phyloP scores from a whole-genome alignment of 64 coral and sea anemone species.

The Montipora efflorescens region DNA sequence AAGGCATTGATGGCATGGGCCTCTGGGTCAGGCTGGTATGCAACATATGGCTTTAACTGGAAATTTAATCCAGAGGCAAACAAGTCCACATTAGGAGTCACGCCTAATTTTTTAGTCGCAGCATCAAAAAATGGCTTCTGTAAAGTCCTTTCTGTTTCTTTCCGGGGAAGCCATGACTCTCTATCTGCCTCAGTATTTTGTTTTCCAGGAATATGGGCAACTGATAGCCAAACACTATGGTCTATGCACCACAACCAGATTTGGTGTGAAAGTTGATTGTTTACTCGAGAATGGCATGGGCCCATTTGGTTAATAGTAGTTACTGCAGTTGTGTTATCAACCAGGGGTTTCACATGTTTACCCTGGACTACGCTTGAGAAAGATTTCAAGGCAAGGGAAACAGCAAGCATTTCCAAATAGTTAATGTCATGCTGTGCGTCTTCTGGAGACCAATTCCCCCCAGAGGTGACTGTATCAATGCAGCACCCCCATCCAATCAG shows the following conservation, averaged over 20 bases:
- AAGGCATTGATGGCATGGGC: no score
- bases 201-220: conserved; percentile 2
- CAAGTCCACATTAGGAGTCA: not conserved
- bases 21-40: no score
- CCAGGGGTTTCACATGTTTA: conserved; percentile 20
- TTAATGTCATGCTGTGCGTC: conserved; percentile 48
- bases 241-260: not conserved
- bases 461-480: conserved; percentile 17
- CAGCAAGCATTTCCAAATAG: conserved; percentile 47
- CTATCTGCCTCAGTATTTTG: not conserved
- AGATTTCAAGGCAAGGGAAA: conserved; percentile 19
- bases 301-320: conserved; percentile 16
- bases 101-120: no score
- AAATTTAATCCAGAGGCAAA: not conserved
- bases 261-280: not conserved
- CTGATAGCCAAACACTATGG: not conserved
- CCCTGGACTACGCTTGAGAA: not conserved
- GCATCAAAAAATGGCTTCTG: no score
- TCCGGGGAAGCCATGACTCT: not conserved
- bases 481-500: conserved; percentile 36
- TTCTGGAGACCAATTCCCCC: conserved; percentile 55
- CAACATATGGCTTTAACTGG: not conserved
- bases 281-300: not conserved
- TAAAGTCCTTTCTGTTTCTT: not conserved
- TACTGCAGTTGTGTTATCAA: conserved; percentile 30